Evolutionary conservation across 2,113 vertebrate species (phyloP).

Genomic region (Corapipo altera): DNA sequence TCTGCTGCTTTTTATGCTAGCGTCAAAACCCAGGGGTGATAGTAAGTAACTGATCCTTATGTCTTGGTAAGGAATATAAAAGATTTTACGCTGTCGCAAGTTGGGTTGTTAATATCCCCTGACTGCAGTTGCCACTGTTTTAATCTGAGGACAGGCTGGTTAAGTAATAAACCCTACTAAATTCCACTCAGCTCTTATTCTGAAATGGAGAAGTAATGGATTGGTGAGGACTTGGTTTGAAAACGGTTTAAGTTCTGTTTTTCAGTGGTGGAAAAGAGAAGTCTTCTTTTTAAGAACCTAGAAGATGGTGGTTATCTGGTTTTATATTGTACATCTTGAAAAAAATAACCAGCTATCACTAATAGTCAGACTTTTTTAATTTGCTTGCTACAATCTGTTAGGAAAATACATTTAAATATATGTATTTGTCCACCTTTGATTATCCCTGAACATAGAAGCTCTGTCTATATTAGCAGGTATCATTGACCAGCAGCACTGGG

Average conservation of each 20-base stretch:
- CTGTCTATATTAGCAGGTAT: neutral
- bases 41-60: neutral
- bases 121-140: neutral
- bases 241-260: neutral
- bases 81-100: neutral
- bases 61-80: neutral
- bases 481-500: accelerated
- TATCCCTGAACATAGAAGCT: neutral
- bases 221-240: neutral
- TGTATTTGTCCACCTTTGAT: neutral
- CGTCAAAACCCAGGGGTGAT: neutral
- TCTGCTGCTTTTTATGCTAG: neutral
- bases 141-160: neutral
- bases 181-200: neutral
- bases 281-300: neutral
- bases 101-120: neutral
- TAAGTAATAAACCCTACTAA: neutral
- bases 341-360: neutral
- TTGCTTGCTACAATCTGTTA: neutral
- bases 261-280: neutral
- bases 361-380: neutral
- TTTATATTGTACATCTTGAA: neutral
- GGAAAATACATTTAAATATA: neutral
- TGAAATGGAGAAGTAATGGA: neutral
- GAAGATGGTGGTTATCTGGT: neutral